Conservation (phyloP, 1,140 invertebrate species). For the Whitmania pigra region DNA sequence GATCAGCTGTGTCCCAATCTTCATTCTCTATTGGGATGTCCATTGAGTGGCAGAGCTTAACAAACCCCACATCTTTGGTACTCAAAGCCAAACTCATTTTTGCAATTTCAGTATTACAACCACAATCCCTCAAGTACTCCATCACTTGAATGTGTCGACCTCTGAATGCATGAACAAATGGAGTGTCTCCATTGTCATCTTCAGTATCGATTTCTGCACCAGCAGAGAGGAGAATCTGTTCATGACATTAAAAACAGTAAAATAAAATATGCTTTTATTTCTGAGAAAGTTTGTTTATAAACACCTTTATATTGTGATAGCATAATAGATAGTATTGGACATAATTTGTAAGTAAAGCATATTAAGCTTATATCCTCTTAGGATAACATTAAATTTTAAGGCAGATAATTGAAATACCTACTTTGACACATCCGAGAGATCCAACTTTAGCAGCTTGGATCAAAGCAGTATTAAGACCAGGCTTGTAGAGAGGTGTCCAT, state of each 20-base stretch:
- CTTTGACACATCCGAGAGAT: constrained; percentile 24
- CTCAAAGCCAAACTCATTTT: constrained; percentile 25
- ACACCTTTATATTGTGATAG: too few species aligned
- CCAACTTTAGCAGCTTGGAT: constrained; percentile 25
- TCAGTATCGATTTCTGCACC: constrained; percentile 24
- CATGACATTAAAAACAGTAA: background rate
- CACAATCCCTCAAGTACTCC: constrained; percentile 20
- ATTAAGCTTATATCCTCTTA: too few species aligned
- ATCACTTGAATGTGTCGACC: constrained; percentile 20
- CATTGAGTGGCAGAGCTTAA: constrained; percentile 22
- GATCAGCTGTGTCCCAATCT: constrained; percentile 23
- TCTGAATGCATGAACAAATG: constrained; percentile 25
- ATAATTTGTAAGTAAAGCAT: too few species aligned
- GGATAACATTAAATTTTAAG: background rate
- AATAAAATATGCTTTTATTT: too few species aligned
- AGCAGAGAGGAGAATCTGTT: constrained; percentile 24
- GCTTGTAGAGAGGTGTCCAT: constrained; percentile 24
- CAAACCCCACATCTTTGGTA: constrained; percentile 20
- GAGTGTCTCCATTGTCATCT: constrained; percentile 26
- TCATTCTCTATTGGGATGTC: constrained; percentile 25
- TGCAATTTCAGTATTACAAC: constrained; percentile 24
- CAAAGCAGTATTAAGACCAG: constrained; percentile 24
- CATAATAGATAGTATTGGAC: too few species aligned
- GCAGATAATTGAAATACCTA: background rate
- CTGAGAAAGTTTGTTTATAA: too few species aligned